These are phyloP conservation scores for Choreutis nemorana DNA, from an alignment of 2,888 invertebrate genomes.

Conservation along the genomic window DNA sequence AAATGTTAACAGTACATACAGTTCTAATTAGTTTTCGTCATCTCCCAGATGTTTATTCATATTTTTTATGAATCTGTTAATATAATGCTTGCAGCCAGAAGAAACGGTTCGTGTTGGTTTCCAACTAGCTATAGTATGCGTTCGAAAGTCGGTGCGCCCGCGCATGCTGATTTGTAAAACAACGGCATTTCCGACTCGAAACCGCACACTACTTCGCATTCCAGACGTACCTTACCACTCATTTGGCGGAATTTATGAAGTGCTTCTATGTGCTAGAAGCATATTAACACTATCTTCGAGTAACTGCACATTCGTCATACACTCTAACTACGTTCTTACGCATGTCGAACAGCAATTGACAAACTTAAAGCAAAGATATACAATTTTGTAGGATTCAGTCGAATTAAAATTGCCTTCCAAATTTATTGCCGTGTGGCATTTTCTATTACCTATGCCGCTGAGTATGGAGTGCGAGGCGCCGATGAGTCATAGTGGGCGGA, in stretches of 20 bases:
- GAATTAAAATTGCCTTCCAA: constrained; percentile 19
- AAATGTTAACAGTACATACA: constrained; percentile 10
- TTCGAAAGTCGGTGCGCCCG: constrained; percentile 29
- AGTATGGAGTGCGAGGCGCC: constrained; percentile 42
- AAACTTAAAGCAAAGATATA: too few relatives aligned
- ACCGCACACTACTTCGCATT: too few relatives aligned
- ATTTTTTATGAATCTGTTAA: constrained; percentile 27
- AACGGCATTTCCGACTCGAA: constrained; percentile 31
- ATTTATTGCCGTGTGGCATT: constrained; percentile 48
- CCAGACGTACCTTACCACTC: constrained; percentile 4
- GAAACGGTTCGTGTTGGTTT: constrained; percentile 21
- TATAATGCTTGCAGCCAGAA: constrained; percentile 17
- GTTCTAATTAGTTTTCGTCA: constrained; percentile 18
- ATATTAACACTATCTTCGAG: neutral
- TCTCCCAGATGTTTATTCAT: constrained; percentile 20
- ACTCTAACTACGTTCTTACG: neutral
- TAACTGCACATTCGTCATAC: neutral
- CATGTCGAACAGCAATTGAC: too few relatives aligned
- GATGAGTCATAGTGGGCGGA: too few relatives aligned
- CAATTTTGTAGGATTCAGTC: neutral
- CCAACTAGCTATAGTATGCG: constrained; percentile 24
- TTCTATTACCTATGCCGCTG: constrained; percentile 50
- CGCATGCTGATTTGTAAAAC: constrained; percentile 33
- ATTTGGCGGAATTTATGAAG: too few relatives aligned
- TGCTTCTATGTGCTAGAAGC: too few relatives aligned